Percentiles rank a stretch among this genome's conserved stretches.
These are phyloP conservation scores for Poeciliopsis turrubarensis DNA, from an alignment of 2,113 vertebrate genomes.

Conservation along the genomic window DNA sequence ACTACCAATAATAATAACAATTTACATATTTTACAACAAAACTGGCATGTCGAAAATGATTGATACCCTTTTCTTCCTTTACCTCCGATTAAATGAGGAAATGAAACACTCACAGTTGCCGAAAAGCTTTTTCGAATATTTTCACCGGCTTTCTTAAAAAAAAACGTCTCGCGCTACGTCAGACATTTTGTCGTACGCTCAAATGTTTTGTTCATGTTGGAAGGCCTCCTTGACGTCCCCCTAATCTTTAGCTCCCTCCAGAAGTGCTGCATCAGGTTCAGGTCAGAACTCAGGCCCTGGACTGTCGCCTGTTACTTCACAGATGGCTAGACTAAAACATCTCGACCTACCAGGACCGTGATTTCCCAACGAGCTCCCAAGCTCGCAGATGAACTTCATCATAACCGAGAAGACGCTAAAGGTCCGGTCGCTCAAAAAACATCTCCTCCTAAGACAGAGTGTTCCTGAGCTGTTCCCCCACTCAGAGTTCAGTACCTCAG, in stretches of 20 bases:
- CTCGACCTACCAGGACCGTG: not conserved
- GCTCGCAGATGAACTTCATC: not conserved
- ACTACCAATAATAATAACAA: too few species aligned
- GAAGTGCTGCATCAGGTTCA: not conserved
- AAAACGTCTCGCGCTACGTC: too few species aligned
- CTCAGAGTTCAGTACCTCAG: constrained; percentile 84
- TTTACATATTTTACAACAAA: too few species aligned
- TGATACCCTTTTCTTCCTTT: too few species aligned
- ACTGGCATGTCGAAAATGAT: too few species aligned
- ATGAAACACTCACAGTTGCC: too few species aligned
- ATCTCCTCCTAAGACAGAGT: not conserved
- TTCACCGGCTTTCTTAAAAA: too few species aligned
- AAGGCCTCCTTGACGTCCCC: not conserved
- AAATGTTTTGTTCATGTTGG: not conserved
- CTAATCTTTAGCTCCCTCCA: not conserved
- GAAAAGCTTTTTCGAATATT: too few species aligned
- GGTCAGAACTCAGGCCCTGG: not conserved
- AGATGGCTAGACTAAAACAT: not conserved
- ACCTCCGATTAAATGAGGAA: too few species aligned
- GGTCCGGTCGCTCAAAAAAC: not conserved
- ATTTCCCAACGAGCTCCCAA: not conserved
- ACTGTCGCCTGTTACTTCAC: too few species aligned
- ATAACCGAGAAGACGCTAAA: not conserved
- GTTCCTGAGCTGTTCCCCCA: not conserved
- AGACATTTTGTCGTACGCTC: not conserved